Evolutionary conservation across 1,140 invertebrate genomes (phyloP).

Genomic region (Brachionus calyciflorus): DNA sequence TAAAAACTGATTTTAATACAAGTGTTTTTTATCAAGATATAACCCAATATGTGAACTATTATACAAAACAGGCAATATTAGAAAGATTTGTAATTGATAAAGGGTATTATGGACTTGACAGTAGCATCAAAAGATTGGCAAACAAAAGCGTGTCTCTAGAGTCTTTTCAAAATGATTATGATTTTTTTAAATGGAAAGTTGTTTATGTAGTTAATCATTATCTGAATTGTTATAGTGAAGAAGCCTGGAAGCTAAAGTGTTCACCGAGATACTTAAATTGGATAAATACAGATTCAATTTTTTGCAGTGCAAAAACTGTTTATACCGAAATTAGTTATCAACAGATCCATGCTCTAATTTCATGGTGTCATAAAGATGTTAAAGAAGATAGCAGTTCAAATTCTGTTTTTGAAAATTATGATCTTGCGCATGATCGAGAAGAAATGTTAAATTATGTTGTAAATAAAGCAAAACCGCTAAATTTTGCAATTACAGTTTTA

Average conservation of each 20-base stretch:
- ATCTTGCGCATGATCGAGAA: background rate
- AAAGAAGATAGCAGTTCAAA: background rate
- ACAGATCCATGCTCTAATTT: background rate
- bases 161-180: constrained; percentile 26
- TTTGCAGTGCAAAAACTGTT: background rate
- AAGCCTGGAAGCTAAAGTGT: background rate
- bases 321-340: background rate
- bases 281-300: background rate
- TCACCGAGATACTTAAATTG: background rate
- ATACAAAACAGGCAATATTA: constrained; percentile 7
- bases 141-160: background rate
- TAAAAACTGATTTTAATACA: background rate
- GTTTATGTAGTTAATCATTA: background rate
- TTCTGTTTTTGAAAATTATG: background rate
- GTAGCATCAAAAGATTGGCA: constrained; percentile 11
- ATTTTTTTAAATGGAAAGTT: constrained; percentile 19
- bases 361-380: background rate
- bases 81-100: background rate
- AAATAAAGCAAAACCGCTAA: background rate
- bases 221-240: background rate
- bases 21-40: background rate
- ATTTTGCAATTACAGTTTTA: constrained; percentile 7
- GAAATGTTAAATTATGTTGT: background rate
- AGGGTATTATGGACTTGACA: background rate
- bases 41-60: background rate